phyloP scores from a whole-genome alignment of 2,888 invertebrate genomes.

The Spatulosminthurus flaviceps region DNA sequence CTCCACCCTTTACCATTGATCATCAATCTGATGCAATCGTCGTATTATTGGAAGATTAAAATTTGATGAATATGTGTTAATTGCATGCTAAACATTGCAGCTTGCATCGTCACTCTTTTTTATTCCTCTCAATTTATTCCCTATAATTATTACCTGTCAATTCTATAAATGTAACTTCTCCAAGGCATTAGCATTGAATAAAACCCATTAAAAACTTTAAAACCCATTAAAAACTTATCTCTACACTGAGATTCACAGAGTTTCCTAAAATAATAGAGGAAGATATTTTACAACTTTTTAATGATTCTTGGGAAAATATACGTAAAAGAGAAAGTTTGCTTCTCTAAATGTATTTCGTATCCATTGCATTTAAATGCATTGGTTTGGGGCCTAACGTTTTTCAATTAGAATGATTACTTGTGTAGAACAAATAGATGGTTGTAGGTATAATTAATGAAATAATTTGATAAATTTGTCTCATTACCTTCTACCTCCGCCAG shows the following conservation, averaged over 20 bases:
- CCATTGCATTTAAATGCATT: not conserved
- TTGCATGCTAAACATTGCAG: conserved; percentile 39
- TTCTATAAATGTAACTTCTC: no score
- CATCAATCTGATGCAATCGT: no score
- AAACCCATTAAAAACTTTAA: no score
- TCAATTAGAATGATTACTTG: not conserved
- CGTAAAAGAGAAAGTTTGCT: no score
- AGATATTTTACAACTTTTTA: no score
- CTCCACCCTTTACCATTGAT: not conserved
- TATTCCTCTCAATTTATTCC: not conserved
- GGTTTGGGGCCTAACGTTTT: not conserved
- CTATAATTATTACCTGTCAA: not conserved
- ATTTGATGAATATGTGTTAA: conserved; percentile 57
- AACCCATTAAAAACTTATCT: no score
- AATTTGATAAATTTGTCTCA: conserved; percentile 14
- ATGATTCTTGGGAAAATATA: no score
- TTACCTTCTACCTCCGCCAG: not conserved
- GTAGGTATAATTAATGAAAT: not conserved
- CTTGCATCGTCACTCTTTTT: not conserved
- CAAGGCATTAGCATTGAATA: no score
- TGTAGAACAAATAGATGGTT: not conserved
- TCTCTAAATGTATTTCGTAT: no score
- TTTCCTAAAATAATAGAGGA: no score
- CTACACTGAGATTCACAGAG: no score
- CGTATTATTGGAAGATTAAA: conserved; percentile 44